Evolutionary conservation across 2,113 vertebrate species (phyloP).

Genomic region (Canis aureus): DNA sequence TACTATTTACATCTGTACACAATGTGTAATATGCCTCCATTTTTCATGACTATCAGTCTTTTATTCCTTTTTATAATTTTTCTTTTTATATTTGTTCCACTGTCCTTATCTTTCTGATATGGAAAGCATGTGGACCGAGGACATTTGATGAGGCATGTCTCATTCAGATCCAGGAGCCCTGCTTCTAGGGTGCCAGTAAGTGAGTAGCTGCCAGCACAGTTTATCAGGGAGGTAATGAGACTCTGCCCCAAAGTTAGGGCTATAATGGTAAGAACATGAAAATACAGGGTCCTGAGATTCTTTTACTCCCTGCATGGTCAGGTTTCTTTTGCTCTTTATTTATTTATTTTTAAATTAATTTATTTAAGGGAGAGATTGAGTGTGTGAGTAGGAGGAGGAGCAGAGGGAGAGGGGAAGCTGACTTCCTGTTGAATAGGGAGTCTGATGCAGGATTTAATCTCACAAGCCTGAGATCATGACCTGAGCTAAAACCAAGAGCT

Average conservation of each 20-base stretch:
- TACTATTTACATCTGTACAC: neutral
- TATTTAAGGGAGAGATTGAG: neutral
- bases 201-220: neutral
- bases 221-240: neutral
- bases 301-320: neutral
- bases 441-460: neutral
- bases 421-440: neutral
- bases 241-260: neutral
- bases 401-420: neutral
- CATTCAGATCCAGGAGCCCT: neutral
- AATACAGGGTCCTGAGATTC: neutral
- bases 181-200: neutral
- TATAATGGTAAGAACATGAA: neutral
- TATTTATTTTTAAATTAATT: neutral
- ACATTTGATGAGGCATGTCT: neutral
- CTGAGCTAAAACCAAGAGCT: neutral
- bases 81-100: neutral
- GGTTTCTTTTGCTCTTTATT: neutral
- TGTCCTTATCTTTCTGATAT: neutral
- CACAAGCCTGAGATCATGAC: neutral
- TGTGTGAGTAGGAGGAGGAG: neutral
- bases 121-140: neutral
- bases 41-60: neutral
- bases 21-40: neutral
- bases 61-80: slow-evolving; percentile 12